phyloP scores from a whole-genome alignment of 2,113 vertebrate genomes.

The Anseranas semipalmata region DNA sequence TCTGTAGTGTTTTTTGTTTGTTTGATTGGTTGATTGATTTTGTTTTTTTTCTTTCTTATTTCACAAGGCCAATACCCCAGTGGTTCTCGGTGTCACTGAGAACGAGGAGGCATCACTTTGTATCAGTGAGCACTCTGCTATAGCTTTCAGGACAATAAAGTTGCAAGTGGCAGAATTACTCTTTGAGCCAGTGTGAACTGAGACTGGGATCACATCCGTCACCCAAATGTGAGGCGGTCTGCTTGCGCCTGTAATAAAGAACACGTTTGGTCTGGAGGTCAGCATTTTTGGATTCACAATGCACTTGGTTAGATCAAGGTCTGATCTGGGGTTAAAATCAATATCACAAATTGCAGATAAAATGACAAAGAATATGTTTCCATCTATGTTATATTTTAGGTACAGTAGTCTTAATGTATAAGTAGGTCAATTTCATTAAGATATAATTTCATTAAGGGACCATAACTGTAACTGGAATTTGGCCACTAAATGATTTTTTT shows the following conservation, averaged over 20 bases:
- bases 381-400: conserved; percentile 59
- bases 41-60: neutral
- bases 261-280: conserved; percentile 65
- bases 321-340: conserved; percentile 70
- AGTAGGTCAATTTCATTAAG: conserved; percentile 68
- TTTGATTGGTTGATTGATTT: too few relatives aligned
- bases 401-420: conserved; percentile 55
- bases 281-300: conserved; percentile 58
- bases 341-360: conserved; percentile 73
- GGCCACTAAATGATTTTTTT: neutral
- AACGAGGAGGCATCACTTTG: neutral
- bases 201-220: neutral
- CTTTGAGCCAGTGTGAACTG: conserved; percentile 1
- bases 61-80: neutral
- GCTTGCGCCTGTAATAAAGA: conserved; percentile 41
- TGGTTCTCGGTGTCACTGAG: neutral
- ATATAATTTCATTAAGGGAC: conserved; percentile 63
- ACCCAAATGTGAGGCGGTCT: neutral
- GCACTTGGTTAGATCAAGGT: conserved; percentile 70
- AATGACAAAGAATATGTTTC: conserved; percentile 67
- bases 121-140: neutral
- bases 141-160: neutral
- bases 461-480: conserved; percentile 16
- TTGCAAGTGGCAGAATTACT: neutral
- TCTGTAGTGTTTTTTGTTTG: neutral